These are phyloP conservation scores for Dasypolia templi DNA, from an alignment of 2,888 invertebrate genomes.

Conservation along the genomic window DNA sequence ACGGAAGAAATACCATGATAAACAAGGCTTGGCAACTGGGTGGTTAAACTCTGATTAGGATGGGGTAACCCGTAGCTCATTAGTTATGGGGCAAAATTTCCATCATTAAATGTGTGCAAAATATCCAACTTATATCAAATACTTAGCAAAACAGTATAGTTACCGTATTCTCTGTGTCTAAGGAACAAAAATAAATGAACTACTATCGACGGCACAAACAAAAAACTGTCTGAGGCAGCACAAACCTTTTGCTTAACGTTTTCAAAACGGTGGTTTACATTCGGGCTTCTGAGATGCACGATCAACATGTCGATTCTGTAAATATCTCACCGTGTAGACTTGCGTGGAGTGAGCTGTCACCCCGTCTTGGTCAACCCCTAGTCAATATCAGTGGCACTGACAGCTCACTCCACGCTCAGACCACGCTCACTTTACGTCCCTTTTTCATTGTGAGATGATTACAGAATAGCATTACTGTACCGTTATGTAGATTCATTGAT, in stretches of 20 bases:
- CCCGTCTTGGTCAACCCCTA: too few relatives aligned
- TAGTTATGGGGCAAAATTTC: not conserved
- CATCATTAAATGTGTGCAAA: too few relatives aligned
- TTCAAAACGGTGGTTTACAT: not conserved
- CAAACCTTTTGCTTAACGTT: not conserved
- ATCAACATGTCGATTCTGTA: too few relatives aligned
- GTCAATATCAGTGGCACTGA: too few relatives aligned
- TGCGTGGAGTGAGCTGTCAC: too few relatives aligned
- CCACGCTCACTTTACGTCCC: too few relatives aligned
- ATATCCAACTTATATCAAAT: too few relatives aligned
- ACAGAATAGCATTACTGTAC: too few relatives aligned
- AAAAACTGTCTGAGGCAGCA: not conserved
- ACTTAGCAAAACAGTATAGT: not conserved
- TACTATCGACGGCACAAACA: not conserved
- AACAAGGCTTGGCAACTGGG: conserved; percentile 9
- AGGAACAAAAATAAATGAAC: not conserved
- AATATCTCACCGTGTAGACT: too few relatives aligned
- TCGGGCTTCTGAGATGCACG: not conserved
- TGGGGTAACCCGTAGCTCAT: not conserved
- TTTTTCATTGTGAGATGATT: too few relatives aligned
- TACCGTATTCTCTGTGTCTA: not conserved
- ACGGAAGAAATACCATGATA: conserved; percentile 35
- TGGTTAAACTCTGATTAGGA: conserved; percentile 23
- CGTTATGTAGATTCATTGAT: not conserved
- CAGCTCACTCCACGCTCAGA: too few relatives aligned